A percentile compares a stretch with the other conserved stretches of the same genome.
Evolutionary conservation across 2,888 invertebrate genomes (phyloP).

Genomic region (Dendrolimus houi): DNA sequence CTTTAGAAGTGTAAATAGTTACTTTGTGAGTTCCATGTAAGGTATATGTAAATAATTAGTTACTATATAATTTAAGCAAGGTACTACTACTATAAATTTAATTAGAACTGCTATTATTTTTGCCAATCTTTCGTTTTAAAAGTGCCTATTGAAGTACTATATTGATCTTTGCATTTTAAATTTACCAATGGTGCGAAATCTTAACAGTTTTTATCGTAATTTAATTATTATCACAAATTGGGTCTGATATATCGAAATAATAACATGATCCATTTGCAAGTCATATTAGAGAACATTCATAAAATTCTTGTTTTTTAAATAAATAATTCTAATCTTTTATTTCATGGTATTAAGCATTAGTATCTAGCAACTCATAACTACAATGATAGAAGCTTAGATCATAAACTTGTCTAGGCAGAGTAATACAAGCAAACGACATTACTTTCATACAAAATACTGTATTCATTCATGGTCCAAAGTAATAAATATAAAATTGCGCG

Average conservation of each 20-base stretch:
- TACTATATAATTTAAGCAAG: conserved; percentile 35
- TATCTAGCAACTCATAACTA: not conserved
- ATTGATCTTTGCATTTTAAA: conserved; percentile 14
- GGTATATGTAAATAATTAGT: conserved; percentile 53
- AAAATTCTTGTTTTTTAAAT: not conserved
- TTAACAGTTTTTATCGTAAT: conserved; percentile 7
- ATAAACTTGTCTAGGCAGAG: too few species aligned
- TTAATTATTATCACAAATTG: not conserved
- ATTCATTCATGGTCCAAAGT: too few species aligned
- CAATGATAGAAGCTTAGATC: not conserved
- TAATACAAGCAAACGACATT: too few species aligned
- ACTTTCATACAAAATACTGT: too few species aligned
- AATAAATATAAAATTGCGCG: too few species aligned
- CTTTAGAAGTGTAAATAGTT: conserved; percentile 63
- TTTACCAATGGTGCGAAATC: conserved; percentile 32
- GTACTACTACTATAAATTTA: conserved; percentile 31
- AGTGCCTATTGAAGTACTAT: conserved; percentile 41
- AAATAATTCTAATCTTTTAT: not conserved
- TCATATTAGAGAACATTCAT: not conserved
- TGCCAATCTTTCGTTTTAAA: conserved; percentile 43
- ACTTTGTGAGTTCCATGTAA: conserved; percentile 39
- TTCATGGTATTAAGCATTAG: not conserved
- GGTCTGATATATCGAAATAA: not conserved
- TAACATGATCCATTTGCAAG: not conserved
- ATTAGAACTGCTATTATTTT: conserved; percentile 37